A percentile compares a stretch with the other conserved stretches of the same genome.
Evolutionary conservation across 2,888 invertebrate genomes (phyloP).

Genomic region (Megalurothrips usitatus): DNA sequence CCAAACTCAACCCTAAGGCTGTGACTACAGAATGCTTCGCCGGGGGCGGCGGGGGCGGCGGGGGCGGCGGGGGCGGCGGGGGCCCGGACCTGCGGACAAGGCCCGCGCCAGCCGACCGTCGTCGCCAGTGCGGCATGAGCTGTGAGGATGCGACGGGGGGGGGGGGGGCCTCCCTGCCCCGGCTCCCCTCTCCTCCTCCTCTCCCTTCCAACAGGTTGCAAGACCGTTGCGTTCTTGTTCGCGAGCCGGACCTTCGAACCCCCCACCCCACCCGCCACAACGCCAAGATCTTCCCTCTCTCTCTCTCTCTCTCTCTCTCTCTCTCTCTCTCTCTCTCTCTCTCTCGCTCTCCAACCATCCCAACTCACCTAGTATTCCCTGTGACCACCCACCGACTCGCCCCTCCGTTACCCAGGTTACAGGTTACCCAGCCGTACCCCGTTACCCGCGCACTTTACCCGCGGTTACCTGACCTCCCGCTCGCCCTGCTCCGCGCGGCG

Average conservation of each 20-base stretch:
- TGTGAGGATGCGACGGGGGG: too few species aligned
- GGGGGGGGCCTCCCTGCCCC: background rate
- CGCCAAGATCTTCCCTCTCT: background rate
- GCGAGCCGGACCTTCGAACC: too few species aligned
- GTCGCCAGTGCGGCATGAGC: background rate
- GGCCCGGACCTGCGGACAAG: background rate
- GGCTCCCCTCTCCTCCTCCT: background rate
- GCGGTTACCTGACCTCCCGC: too few species aligned
- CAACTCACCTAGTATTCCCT: too few species aligned
- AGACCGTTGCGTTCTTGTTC: background rate
- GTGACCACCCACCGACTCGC: too few species aligned
- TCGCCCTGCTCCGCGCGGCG: too few species aligned
- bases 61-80: background rate
- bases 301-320: background rate
- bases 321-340: background rate
- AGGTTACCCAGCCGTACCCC: too few species aligned
- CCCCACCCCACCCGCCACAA: too few species aligned
- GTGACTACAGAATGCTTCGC: slow-evolving; percentile 5
- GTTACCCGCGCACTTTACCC: too few species aligned
- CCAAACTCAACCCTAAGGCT: background rate
- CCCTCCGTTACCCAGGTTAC: too few species aligned
- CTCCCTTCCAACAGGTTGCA: slow-evolving; percentile 9
- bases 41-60: background rate
- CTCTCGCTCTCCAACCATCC: background rate
- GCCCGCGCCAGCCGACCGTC: background rate